phyloP scores from a whole-genome alignment of 2,797 vertebrate species.

The Poeciliopsis turneri region DNA sequence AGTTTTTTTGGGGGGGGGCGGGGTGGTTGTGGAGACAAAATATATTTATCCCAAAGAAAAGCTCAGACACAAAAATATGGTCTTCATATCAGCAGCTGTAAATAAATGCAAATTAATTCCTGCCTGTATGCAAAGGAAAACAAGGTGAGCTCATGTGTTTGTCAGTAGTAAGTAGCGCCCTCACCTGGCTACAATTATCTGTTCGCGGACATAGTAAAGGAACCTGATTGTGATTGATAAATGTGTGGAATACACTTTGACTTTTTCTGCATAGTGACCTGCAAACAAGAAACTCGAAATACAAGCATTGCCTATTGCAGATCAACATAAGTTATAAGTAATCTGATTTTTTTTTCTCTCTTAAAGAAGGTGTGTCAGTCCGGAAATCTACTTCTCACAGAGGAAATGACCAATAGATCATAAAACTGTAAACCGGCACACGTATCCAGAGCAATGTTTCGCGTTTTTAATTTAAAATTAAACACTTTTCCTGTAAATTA shows the following conservation, averaged over 20 bases:
- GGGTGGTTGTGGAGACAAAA: neutral
- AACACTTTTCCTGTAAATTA: neutral
- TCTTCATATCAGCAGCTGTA: too few species aligned
- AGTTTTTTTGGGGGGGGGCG: neutral
- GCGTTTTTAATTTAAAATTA: neutral
- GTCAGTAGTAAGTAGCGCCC: constrained; percentile 57
- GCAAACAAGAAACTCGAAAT: neutral
- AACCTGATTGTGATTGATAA: constrained; percentile 35
- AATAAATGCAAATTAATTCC: constrained; percentile 22
- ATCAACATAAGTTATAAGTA: neutral
- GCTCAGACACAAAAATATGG: neutral
- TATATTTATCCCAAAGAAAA: neutral
- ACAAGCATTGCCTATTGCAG: neutral
- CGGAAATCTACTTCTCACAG: constrained; percentile 4
- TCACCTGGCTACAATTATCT: constrained; percentile 46
- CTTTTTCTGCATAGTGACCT: neutral
- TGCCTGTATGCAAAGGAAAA: constrained; percentile 18
- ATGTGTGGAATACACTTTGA: neutral
- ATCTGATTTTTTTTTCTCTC: neutral
- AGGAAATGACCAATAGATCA: neutral
- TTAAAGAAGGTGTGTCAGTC: neutral
- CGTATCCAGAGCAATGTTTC: neutral
- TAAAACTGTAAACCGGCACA: neutral
- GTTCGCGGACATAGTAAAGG: constrained; percentile 23
- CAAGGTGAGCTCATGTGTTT: constrained; percentile 25